A percentile compares a stretch with the other conserved stretches of the same genome.
phyloP scores from a whole-genome alignment of 2,797 vertebrate genomes.

The Aldrovandia affinis region DNA sequence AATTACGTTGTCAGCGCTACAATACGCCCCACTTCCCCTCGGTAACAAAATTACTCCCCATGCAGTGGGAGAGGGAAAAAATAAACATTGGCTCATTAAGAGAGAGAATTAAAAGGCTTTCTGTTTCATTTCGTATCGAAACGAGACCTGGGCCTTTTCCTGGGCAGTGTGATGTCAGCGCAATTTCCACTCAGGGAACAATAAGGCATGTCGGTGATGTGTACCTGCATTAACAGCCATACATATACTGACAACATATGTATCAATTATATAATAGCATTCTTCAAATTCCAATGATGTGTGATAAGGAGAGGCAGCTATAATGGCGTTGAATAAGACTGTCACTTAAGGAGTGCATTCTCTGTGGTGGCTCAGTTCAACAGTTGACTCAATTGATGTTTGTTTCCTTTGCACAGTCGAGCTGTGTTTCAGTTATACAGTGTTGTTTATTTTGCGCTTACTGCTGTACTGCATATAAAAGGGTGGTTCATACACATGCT shows the following conservation, averaged over 20 bases:
- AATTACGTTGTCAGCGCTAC: constrained; percentile 53
- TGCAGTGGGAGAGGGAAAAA: constrained; percentile 32
- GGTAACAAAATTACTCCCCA: constrained; percentile 33
- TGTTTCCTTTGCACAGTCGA: not conserved
- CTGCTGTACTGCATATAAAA: too few relatives aligned
- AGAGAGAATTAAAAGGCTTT: constrained; percentile 43
- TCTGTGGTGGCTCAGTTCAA: not conserved
- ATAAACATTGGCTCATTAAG: constrained; percentile 51
- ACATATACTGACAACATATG: constrained; percentile 22
- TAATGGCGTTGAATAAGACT: not conserved
- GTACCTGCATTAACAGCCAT: constrained; percentile 45
- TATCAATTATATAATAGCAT: constrained; percentile 27
- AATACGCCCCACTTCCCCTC: constrained; percentile 35
- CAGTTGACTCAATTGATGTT: not conserved
- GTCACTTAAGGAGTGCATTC: not conserved
- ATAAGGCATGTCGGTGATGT: constrained; percentile 44
- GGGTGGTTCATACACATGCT: not conserved
- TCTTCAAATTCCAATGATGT: constrained; percentile 38
- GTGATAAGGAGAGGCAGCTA: not conserved
- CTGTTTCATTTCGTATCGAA: constrained; percentile 51
- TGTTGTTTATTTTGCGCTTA: not conserved
- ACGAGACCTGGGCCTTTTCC: constrained; percentile 38
- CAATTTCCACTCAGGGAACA: constrained; percentile 53
- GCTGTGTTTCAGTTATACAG: not conserved
- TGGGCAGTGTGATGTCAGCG: constrained; percentile 33